Evolutionary conservation across 2,797 vertebrate genomes (phyloP).

Genomic region (Bradypus variegatus): DNA sequence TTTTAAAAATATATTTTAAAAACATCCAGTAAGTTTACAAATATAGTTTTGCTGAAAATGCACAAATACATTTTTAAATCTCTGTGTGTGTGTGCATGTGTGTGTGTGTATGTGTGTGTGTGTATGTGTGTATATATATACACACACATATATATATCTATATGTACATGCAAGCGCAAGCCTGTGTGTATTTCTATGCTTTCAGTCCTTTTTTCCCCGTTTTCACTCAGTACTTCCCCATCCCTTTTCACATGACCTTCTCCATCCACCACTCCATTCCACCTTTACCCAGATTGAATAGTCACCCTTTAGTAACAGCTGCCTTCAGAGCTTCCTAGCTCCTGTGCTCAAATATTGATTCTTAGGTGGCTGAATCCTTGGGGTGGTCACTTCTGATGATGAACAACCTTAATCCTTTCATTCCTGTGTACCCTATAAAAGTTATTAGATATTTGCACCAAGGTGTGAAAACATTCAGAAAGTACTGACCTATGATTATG

Average conservation of each 20-base stretch:
- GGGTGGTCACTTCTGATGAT: neutral
- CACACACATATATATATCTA: neutral
- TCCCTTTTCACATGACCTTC: neutral
- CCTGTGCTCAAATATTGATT: neutral
- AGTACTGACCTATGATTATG: neutral
- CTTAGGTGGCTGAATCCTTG: neutral
- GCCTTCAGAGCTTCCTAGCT: neutral
- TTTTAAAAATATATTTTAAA: neutral
- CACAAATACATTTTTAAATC: neutral
- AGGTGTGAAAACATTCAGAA: neutral
- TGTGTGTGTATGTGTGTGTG: too few species aligned
- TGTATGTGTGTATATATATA: too few species aligned
- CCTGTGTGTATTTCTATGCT: neutral
- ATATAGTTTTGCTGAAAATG: neutral
- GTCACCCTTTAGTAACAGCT: neutral
- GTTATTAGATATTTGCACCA: neutral
- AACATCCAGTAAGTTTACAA: neutral
- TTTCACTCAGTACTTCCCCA: neutral
- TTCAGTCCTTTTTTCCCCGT: neutral
- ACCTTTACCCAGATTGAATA: too few species aligned
- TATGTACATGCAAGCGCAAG: neutral
- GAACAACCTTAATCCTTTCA: neutral
- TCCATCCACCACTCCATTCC: too few species aligned
- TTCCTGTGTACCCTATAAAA: neutral
- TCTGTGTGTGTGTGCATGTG: too few species aligned